A percentile compares a stretch with the other conserved stretches of the same genome.
Conservation (phyloP, 2,113 vertebrate species). For the Etheostoma cragini region DNA sequence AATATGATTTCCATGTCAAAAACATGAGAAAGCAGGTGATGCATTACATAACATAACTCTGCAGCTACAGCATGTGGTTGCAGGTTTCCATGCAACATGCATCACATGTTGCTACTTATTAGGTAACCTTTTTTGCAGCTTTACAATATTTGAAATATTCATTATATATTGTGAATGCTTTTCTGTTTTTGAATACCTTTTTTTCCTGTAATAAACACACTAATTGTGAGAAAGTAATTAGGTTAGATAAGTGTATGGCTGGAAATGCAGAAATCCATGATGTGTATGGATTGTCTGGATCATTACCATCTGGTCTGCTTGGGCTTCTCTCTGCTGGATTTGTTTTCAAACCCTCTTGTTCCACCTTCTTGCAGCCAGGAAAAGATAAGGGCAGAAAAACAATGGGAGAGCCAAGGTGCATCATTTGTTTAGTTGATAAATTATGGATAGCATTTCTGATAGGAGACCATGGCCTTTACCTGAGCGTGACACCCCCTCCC, state of each 20-base stretch:
- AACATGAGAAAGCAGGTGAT: conserved; percentile 5
- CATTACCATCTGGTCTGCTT: conserved; percentile 22
- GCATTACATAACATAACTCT: not conserved
- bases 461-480: conserved; percentile 53
- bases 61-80: not conserved
- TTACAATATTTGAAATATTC: not conserved
- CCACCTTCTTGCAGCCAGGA: conserved; percentile 1
- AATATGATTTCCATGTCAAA: conserved; percentile 51
- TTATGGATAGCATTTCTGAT: conserved; percentile 51
- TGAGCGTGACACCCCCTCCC: not conserved
- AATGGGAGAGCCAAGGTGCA: conserved; percentile 45
- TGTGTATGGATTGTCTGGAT: conserved; percentile 11
- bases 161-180: not conserved
- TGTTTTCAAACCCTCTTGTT: conserved; percentile 21
- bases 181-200: not conserved
- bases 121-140: not conserved
- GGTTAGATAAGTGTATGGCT: not conserved
- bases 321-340: conserved; percentile 23
- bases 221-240: conserved; percentile 2
- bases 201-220: not conserved
- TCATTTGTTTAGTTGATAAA: conserved; percentile 64
- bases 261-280: not conserved
- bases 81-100: conserved; percentile 4
- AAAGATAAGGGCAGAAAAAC: conserved; percentile 47
- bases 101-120: not conserved